Conservation (phyloP, 2,113 vertebrate species). For the Perognathus longimembris region DNA sequence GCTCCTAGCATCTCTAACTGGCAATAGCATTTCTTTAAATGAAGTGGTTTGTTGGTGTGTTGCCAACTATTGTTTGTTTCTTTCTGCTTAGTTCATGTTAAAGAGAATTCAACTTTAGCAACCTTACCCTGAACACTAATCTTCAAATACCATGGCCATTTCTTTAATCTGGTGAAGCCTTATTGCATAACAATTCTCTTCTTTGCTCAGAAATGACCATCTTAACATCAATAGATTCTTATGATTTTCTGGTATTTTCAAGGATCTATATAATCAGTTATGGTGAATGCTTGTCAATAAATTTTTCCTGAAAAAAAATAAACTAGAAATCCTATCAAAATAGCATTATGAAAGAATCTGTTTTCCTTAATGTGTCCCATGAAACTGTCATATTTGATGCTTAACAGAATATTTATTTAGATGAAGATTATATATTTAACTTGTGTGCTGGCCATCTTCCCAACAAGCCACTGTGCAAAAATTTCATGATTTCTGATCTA, state of each 20-base stretch:
- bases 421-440: conserved; percentile 62
- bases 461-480: no score
- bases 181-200: conserved; percentile 70
- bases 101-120: conserved; percentile 74
- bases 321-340: conserved; percentile 74
- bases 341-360: conserved; percentile 67
- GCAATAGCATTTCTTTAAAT: conserved; percentile 32
- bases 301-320: conserved; percentile 77
- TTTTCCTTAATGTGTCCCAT: conserved; percentile 59
- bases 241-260: conserved; percentile 82
- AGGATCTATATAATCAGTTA: conserved; percentile 76
- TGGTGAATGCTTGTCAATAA: conserved; percentile 78
- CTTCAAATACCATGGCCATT: conserved; percentile 71
- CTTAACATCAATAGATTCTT: conserved; percentile 80
- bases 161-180: conserved; percentile 76
- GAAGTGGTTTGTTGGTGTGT: background rate
- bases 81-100: conserved; percentile 69
- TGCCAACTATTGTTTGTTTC: conserved; percentile 45
- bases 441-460: conserved; percentile 51
- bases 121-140: conserved; percentile 69
- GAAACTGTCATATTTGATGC: conserved; percentile 56
- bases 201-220: conserved; percentile 82
- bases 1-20: background rate
- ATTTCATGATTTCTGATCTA: no score
- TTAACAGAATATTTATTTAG: conserved; percentile 59